Base-by-base conservation (phyloP, 1,140 invertebrate species). In the Colletes gigas region DNA sequence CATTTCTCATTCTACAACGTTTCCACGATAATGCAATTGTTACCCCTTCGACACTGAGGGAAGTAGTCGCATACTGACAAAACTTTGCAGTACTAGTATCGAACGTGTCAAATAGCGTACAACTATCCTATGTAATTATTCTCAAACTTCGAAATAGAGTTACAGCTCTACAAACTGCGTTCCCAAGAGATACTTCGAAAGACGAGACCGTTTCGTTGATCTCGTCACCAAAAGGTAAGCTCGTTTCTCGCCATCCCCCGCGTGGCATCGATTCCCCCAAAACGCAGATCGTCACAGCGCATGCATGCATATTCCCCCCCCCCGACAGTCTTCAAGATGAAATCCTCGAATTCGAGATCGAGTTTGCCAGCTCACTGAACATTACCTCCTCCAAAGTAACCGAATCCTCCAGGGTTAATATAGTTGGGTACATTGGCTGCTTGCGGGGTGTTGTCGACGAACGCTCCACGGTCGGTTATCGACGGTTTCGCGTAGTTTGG, bases 341-440 rank as follows among this genome's bases (percentile, higher is more conserved):
- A 4, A 21, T 14, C 60, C 21, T 41, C 17, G 44, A n/a, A 12
- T 2, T 69, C 41, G 9, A 59, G 4, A 50, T 67, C 0, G 41
- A 59, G 4, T 59, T 67, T 1, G 41, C 21, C 55, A 63, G 7
- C 30, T 30, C 7, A 41, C 19, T 60, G 15, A 60, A 63, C 17
- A 79, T 79, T 79, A 79, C 77, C 77, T 79, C 21, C 78, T 66
- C 17, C 62, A 15, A 30, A 9, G 60, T 12, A 52, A 72, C 69
- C 21, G 17, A 30, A 73, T 57, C 8, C 68, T 41, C 54, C 57
- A 69, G n/a, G 54, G 63, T 78, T 41, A 41, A 44, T 9, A 9
- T 8, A 3, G 7, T 47, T 19, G 41, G 44, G 41, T 14, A 19
- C 15, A 14, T 54, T 50, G 57, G 63, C 39, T 60, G 4, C 15